A percentile compares a stretch with the other conserved stretches of the same genome.
These are phyloP conservation scores for Cryptosula pallasiana DNA, from an alignment of 2,888 invertebrate species.

Conservation along the genomic window DNA sequence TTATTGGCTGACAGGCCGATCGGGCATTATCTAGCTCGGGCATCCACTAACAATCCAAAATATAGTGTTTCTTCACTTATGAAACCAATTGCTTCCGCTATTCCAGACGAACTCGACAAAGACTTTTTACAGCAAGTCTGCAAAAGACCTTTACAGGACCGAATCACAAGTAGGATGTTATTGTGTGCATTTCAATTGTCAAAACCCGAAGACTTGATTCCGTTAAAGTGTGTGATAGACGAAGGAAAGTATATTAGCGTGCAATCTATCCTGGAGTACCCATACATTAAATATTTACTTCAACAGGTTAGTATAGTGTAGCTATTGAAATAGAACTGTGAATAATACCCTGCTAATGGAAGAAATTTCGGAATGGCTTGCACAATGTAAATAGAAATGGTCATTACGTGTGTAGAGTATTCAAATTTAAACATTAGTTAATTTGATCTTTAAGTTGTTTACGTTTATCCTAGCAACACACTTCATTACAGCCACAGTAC, in stretches of 20 bases:
- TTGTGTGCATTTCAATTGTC: background rate
- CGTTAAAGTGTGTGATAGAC: constrained; percentile 6
- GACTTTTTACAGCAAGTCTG: constrained; percentile 2
- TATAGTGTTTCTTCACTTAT: background rate
- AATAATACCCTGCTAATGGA: too few species aligned
- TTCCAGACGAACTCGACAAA: background rate
- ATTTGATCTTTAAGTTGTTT: too few species aligned
- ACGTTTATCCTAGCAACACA: too few species aligned
- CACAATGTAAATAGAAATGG: too few species aligned
- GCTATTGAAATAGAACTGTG: too few species aligned
- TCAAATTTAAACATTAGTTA: too few species aligned
- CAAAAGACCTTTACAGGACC: constrained; percentile 9
- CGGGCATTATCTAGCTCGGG: background rate
- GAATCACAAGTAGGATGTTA: background rate
- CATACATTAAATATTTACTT: background rate
- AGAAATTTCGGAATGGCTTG: too few species aligned
- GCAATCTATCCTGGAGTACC: constrained; percentile 7
- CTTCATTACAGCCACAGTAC: too few species aligned
- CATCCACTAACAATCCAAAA: background rate
- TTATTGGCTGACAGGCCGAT: background rate
- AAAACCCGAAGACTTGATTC: background rate
- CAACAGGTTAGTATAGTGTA: constrained; percentile 1
- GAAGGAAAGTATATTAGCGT: constrained; percentile 15
- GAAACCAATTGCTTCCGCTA: background rate
- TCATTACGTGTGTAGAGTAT: too few species aligned